Evolutionary conservation across 1,140 invertebrate species (phyloP).

Genomic region (Acromyrmex heyeri): DNA sequence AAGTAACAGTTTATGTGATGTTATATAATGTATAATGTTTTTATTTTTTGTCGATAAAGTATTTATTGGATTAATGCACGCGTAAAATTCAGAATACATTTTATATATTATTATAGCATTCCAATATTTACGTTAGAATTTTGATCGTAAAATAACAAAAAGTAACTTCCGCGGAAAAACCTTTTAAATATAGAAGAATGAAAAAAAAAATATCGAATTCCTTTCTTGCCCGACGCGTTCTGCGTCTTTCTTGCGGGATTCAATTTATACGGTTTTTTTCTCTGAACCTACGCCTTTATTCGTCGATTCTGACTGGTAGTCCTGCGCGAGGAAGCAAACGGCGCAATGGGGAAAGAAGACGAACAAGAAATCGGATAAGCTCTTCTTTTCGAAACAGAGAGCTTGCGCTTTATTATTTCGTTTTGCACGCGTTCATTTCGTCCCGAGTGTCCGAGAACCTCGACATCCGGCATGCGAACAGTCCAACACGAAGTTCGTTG

Average conservation of each 20-base stretch:
- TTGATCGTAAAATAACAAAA: constrained; percentile 21
- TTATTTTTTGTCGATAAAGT: not conserved
- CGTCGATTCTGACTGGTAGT: constrained; percentile 37
- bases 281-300: constrained; percentile 30
- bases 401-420: constrained; percentile 80
- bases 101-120: constrained; percentile 10
- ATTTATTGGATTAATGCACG: constrained; percentile 6
- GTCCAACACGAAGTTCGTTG: constrained; percentile 75
- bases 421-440: constrained; percentile 82
- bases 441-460: constrained; percentile 77
- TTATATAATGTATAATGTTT: not conserved
- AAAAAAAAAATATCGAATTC: constrained; percentile 22
- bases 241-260: constrained; percentile 43
- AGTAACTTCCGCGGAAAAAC: constrained; percentile 35
- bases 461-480: constrained; percentile 57
- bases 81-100: constrained; percentile 5
- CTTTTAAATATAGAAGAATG: constrained; percentile 24
- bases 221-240: constrained; percentile 20
- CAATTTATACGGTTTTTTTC: constrained; percentile 56
- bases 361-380: constrained; percentile 75
- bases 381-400: constrained; percentile 73
- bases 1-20: not conserved
- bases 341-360: constrained; percentile 40
- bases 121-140: constrained; percentile 26
- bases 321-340: constrained; percentile 20